These are phyloP conservation scores for Megaleporinus macrocephalus DNA, from an alignment of 2,113 vertebrate genomes.

Conservation along the genomic window DNA sequence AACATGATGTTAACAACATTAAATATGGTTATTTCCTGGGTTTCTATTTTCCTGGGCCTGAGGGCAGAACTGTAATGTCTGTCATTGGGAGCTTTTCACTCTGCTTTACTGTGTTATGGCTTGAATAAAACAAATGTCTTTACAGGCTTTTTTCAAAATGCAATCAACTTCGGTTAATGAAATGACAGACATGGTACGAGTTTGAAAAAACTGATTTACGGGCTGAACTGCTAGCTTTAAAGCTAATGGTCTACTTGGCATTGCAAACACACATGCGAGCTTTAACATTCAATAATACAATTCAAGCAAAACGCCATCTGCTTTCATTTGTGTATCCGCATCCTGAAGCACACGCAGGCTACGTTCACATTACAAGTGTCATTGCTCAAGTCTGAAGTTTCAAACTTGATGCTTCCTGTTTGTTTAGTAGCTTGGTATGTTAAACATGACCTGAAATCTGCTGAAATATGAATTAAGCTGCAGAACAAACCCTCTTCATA, in stretches of 20 bases:
- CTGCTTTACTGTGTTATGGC: background rate
- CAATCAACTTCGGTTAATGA: background rate
- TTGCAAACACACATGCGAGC: background rate
- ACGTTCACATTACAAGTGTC: no score
- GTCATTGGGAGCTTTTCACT: background rate
- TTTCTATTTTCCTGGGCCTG: background rate
- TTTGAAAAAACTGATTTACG: background rate
- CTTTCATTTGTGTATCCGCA: no score
- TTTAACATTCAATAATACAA: no score
- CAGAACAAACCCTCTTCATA: no score
- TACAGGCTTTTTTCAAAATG: background rate
- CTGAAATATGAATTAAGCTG: no score
- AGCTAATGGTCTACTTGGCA: background rate
- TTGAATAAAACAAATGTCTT: slow-evolving; percentile 6
- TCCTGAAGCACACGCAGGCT: background rate
- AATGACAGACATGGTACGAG: background rate
- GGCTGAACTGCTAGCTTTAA: background rate
- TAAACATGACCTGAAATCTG: no score
- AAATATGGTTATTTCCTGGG: background rate
- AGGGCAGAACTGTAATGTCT: background rate
- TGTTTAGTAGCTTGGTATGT: no score
- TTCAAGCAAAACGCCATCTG: no score
- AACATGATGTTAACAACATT: slow-evolving; percentile 14
- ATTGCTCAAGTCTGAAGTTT: no score
- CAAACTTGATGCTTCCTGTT: no score